A percentile compares a stretch with the other conserved stretches of the same genome.
phyloP scores from a whole-genome alignment of 2,797 vertebrate genomes.

The Eospalax fontanierii region DNA sequence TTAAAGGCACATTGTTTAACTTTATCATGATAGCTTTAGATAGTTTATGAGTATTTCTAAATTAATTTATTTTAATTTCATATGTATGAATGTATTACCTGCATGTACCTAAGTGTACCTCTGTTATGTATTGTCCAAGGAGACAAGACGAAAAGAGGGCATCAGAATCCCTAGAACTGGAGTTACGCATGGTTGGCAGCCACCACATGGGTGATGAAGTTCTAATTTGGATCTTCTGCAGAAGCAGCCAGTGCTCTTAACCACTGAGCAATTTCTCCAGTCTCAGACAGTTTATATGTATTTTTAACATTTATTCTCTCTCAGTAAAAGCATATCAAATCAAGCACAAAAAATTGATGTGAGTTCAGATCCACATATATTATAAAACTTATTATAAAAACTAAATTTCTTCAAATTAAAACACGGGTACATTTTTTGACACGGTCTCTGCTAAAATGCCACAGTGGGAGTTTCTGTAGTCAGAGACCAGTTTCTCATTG shows the following conservation, averaged over 20 bases:
- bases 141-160: no score
- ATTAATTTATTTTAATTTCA: neutral
- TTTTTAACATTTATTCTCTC: neutral
- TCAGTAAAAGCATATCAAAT: constrained; percentile 2
- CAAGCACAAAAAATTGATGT: neutral
- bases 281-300: neutral
- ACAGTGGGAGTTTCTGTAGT: neutral
- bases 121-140: no score
- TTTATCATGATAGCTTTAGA: neutral
- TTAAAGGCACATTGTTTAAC: constrained; percentile 1
- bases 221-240: no score
- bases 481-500: neutral
- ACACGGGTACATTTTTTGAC: neutral
- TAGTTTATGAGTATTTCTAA: neutral
- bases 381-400: neutral
- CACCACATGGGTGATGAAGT: no score
- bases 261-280: no score
- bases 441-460: neutral
- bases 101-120: no score
- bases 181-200: no score
- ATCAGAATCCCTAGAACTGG: no score
- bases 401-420: neutral
- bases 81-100: no score
- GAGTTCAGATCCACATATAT: neutral
- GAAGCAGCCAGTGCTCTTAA: no score